phyloP scores from a whole-genome alignment of 2,113 vertebrate genomes.

The Myotis brandtii region DNA sequence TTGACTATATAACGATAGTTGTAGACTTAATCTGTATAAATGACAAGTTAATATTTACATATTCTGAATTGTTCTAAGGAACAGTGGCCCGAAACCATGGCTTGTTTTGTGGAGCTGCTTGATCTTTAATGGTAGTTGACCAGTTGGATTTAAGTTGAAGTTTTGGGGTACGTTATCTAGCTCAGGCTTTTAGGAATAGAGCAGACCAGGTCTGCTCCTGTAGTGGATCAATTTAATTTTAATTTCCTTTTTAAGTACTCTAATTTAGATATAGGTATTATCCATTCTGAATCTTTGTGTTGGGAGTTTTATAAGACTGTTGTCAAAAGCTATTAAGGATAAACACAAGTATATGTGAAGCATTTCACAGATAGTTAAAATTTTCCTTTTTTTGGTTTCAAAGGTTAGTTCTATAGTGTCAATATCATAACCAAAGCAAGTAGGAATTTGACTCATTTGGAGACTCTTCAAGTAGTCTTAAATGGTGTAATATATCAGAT shows the following conservation, averaged over 20 bases:
- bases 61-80: slow-evolving; percentile 72
- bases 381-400: slow-evolving; percentile 58
- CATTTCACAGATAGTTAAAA: slow-evolving; percentile 72
- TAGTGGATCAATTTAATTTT: slow-evolving; percentile 69
- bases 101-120: slow-evolving; percentile 69
- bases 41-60: slow-evolving; percentile 75
- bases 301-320: slow-evolving; percentile 62
- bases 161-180: slow-evolving; percentile 57
- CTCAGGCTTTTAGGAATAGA: slow-evolving; percentile 66
- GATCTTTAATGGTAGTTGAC: slow-evolving; percentile 64
- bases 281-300: slow-evolving; percentile 61
- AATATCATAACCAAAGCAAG: slow-evolving; percentile 87
- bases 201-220: slow-evolving; percentile 61
- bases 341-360: slow-evolving; percentile 67
- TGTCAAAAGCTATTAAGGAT: slow-evolving; percentile 54
- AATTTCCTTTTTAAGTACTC: slow-evolving; percentile 61
- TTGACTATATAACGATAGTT: slow-evolving; percentile 73
- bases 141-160: slow-evolving; percentile 35
- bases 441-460: slow-evolving; percentile 71
- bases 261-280: slow-evolving; percentile 63
- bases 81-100: slow-evolving; percentile 71
- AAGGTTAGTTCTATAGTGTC: slow-evolving; percentile 75
- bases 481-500: slow-evolving; percentile 78
- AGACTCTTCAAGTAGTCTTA: slow-evolving; percentile 76
- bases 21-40: slow-evolving; percentile 72